Evolutionary conservation across 2,888 invertebrate genomes (phyloP), one percentile per base, ranked within the genome.

Genomic region (Arrhopalites spinosus): DNA sequence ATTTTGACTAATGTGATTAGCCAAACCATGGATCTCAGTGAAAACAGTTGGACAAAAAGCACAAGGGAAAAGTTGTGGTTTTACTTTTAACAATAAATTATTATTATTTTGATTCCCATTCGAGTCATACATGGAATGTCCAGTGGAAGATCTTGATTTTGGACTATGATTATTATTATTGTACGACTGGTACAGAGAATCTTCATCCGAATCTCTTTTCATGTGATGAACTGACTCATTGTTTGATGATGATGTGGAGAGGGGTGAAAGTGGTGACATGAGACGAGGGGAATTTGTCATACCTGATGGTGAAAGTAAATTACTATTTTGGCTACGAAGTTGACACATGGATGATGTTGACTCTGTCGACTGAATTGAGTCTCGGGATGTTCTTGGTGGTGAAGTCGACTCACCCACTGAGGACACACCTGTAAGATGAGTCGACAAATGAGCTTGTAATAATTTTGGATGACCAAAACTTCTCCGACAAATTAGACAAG

Each of bases 401-500:
- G 66, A 61, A 7, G 69, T 50, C n/a, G 67, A 23, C 27, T 36
- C 45, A 71, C 15, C 61, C 30, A 71, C n/a, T 23, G 61, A 59
- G 61, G n/a, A n/a, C n/a, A 69, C 50, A 23, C 63, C 72, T 15
- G 72, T 63, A 23, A 82, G 77, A 70, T 82, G 82, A 45, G 80
- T 79, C 27, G 81, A 77, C 68, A 82, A 77, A 70, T 82, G 82
- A 36, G 76, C 25, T 68, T 82, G 82, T 20, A 81, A 78, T 53
- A 80, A 78, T 74, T 80, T 70, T 11, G 80, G 78, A 64, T 82
- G 80, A 63, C 75, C 76, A 50, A 81, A 82, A 59, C 68, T 80
- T 56, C 79, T 77, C 17, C 82, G 79, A 45, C 82, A 82, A 43
- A 82, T 81, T 17, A 80, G 80, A 73, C 82, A 82, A 45, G 77